These are phyloP conservation scores for Microcaecilia unicolor DNA, from an alignment of 2,797 vertebrate genomes.

Conservation along the genomic window DNA sequence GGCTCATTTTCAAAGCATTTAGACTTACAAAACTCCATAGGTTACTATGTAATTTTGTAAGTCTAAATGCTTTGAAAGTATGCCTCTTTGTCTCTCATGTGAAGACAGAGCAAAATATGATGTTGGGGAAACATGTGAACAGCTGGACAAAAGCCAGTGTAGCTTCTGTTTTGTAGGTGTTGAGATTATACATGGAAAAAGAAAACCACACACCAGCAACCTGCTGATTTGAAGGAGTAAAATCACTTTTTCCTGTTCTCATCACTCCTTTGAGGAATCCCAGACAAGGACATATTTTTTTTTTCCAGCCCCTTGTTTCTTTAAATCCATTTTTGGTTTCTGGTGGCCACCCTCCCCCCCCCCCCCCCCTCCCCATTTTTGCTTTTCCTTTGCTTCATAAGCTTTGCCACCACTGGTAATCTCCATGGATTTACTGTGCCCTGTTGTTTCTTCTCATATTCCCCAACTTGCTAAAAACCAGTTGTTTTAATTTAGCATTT, in stretches of 20 bases:
- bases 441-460: constrained; percentile 14
- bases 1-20: too few species aligned
- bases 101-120: neutral
- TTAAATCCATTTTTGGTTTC: constrained; percentile 4
- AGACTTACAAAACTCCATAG: too few species aligned
- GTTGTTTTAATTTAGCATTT: too few species aligned
- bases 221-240: neutral
- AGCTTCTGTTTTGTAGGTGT: neutral
- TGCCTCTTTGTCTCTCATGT: too few species aligned
- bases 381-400: too few species aligned
- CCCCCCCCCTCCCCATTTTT: too few species aligned
- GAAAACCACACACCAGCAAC: neutral
- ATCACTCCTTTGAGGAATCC: constrained; percentile 9
- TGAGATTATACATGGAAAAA: neutral
- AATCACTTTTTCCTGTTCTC: constrained; percentile 2
- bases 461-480: too few species aligned
- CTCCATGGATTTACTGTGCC: neutral
- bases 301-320: constrained; percentile 4
- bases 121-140: constrained; percentile 1
- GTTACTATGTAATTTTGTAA: too few species aligned
- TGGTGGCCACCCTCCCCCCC: neutral
- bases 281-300: neutral
- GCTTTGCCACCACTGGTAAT: too few species aligned
- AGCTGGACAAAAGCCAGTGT: constrained; percentile 6
- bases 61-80: too few species aligned